Conservation (phyloP, 2,888 invertebrate genomes). For the Megastigmus dorsalis region DNA sequence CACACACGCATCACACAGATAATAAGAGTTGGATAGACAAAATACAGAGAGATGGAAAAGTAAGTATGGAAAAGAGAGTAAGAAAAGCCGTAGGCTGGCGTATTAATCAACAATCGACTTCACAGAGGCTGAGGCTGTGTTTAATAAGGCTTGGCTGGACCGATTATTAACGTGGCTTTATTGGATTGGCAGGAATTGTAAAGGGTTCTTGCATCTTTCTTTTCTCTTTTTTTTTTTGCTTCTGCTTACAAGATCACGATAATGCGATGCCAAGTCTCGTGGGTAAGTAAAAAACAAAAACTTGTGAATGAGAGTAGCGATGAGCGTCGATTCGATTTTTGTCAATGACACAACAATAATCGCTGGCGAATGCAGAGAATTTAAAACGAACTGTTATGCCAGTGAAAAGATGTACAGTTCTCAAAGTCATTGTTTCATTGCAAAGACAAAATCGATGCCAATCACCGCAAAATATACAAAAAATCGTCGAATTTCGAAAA, state of each 20-base stretch:
- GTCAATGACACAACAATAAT: too few relatives aligned
- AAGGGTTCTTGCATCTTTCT: background rate
- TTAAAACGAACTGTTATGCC: too few relatives aligned
- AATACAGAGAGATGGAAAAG: background rate
- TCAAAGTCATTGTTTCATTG: too few relatives aligned
- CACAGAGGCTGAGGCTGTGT: conserved; percentile 59
- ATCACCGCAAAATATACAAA: too few relatives aligned
- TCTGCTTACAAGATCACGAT: background rate
- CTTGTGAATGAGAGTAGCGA: background rate
- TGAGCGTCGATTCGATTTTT: background rate
- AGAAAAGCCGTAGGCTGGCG: conserved; percentile 51
- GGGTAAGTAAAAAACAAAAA: background rate
- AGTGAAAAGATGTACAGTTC: too few relatives aligned
- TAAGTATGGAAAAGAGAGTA: background rate
- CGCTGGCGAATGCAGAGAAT: too few relatives aligned
- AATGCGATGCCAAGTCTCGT: background rate
- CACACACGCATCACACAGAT: background rate
- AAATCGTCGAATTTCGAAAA: too few relatives aligned
- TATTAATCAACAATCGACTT: conserved; percentile 52
- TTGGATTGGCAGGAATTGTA: background rate
- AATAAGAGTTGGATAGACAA: too few relatives aligned
- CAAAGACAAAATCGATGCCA: too few relatives aligned
- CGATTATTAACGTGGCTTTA: conserved; percentile 37
- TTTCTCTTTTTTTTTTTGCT: background rate
- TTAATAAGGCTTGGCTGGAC: conserved; percentile 52